These are phyloP conservation scores for Drosophila mimica DNA, from an alignment of 2,888 invertebrate species.

Conservation along the genomic window DNA sequence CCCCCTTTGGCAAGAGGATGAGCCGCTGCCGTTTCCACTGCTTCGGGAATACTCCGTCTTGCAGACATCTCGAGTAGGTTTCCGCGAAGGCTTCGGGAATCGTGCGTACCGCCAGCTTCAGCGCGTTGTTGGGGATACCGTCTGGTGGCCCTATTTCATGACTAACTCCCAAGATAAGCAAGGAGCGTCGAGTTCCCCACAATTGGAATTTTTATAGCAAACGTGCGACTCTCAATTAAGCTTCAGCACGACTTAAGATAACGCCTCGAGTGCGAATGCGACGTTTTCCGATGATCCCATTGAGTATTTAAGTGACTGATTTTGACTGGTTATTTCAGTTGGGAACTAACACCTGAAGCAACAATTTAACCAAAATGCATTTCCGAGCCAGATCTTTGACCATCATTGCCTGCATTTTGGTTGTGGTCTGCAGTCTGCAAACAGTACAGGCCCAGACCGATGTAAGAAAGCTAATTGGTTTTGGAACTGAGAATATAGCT, in stretches of 20 bases:
- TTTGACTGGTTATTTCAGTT: constrained; percentile 4
- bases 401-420: constrained; percentile 10
- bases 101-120: no score
- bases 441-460: not conserved
- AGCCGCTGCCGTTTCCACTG: no score
- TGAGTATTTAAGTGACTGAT: constrained; percentile 27
- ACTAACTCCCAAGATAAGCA: not conserved
- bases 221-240: not conserved
- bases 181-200: not conserved
- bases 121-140: no score
- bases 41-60: no score
- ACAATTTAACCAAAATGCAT: constrained; percentile 21
- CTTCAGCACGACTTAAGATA: constrained; percentile 15
- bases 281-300: no score
- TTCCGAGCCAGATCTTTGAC: constrained; percentile 14
- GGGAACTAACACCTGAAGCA: not conserved
- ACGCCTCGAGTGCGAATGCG: not conserved
- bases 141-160: not conserved
- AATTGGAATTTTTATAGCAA: constrained; percentile 3
- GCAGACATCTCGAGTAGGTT: no score
- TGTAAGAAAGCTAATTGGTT: constrained; percentile 1
- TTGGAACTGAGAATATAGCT: not conserved
- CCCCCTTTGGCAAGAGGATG: no score
- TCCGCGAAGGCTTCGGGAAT: no score
- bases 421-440: constrained; percentile 11